These are phyloP conservation scores for Enteromius trimaculatus DNA, from an alignment of 2,797 vertebrate species.

Conservation along the genomic window DNA sequence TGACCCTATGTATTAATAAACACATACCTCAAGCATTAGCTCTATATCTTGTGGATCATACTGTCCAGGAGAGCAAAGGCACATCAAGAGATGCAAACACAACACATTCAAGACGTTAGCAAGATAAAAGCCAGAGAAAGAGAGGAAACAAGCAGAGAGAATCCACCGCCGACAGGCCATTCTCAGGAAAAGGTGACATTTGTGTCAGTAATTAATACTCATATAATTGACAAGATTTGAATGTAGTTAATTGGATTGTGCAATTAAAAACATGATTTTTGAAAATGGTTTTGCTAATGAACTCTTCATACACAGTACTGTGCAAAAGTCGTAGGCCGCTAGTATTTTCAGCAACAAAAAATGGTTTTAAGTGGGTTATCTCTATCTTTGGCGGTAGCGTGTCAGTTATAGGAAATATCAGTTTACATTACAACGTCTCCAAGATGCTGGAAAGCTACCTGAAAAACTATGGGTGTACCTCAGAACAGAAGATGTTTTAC, in stretches of 20 bases:
- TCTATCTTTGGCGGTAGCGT: too few species aligned
- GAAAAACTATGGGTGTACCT: too few species aligned
- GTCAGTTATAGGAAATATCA: too few species aligned
- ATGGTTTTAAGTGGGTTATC: too few species aligned
- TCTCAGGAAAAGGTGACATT: constrained; percentile 57
- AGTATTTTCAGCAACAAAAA: too few species aligned
- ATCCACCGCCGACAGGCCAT: constrained; percentile 52
- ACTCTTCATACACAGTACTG: too few species aligned
- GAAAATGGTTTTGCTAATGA: too few species aligned
- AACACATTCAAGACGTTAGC: constrained; percentile 71
- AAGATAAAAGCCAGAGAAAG: constrained; percentile 57
- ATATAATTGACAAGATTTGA: neutral
- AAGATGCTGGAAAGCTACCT: too few species aligned
- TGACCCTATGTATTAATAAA: constrained; percentile 18
- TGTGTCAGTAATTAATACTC: neutral
- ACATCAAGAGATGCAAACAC: constrained; percentile 77
- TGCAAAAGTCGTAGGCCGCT: too few species aligned
- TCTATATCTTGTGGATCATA: constrained; percentile 84
- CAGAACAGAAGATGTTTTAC: too few species aligned
- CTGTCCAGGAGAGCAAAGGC: constrained; percentile 78
- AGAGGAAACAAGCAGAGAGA: constrained; percentile 44
- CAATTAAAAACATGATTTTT: too few species aligned
- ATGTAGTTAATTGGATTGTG: neutral
- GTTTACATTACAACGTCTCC: too few species aligned
- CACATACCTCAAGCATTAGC: constrained; percentile 84